These are phyloP conservation scores for Silurus asotus DNA, from an alignment of 2,113 vertebrate species.

Conservation along the genomic window DNA sequence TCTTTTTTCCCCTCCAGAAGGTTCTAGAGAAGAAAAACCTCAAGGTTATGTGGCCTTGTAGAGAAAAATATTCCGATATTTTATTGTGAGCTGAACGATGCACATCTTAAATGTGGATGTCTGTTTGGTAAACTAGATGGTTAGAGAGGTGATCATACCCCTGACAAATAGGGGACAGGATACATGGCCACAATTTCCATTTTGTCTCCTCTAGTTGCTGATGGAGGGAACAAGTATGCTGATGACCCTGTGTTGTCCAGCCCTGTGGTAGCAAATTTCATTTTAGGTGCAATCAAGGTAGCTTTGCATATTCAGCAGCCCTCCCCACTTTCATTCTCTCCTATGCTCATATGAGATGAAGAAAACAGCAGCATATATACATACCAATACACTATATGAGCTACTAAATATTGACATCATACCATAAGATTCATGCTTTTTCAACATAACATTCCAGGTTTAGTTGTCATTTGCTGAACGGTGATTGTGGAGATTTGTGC, in stretches of 20 bases:
- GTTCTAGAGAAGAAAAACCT: neutral
- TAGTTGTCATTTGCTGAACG: too few species aligned
- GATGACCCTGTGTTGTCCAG: conserved; percentile 48
- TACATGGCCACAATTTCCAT: neutral
- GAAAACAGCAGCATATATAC: neutral
- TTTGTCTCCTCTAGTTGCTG: conserved; percentile 28
- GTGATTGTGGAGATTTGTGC: too few species aligned
- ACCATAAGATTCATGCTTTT: too few species aligned
- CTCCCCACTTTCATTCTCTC: conserved; percentile 26
- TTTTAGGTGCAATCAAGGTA: conserved; percentile 58
- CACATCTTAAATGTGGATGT: neutral
- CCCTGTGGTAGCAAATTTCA: conserved; percentile 51
- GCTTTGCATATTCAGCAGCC: conserved; percentile 60
- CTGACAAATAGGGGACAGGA: neutral
- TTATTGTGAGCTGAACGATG: neutral
- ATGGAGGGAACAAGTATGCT: conserved; percentile 30
- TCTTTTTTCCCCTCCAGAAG: neutral
- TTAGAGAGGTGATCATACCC: neutral
- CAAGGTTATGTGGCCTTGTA: neutral
- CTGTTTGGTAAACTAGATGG: neutral
- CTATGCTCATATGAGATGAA: conserved; percentile 13
- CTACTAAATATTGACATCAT: too few species aligned
- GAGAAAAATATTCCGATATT: conserved; percentile 1
- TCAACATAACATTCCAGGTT: too few species aligned
- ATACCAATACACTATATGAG: neutral